Base-by-base conservation (phyloP, 2,113 vertebrate genomes). In the Myxocyprinus asiaticus region DNA sequence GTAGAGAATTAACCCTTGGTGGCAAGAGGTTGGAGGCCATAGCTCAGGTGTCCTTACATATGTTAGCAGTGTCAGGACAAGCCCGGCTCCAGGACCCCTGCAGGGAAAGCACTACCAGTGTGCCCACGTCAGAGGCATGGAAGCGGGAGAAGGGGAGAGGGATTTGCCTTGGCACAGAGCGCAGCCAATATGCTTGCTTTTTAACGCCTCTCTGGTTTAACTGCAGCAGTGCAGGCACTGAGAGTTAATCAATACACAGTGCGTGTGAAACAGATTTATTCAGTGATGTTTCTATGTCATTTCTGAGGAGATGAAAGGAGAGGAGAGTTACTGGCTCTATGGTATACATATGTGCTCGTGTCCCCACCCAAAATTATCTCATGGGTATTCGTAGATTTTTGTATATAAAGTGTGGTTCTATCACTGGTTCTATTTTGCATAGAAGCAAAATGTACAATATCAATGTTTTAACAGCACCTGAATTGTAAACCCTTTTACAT, bases 1-100 rank as follows among this genome's bases (percentile, higher is more conserved):
- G 93, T 92, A 93, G 92, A 93, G 95, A 94, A 95, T 96, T 95
- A 95, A 96, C 94, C 94, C 94, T 95, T 94, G 89, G 91, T 93
- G 92, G 91, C 90, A 85, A 90, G 92, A 91, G 93, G 94, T 93
- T 93, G 94, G 93, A 94, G 92, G 93, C 93, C 93, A 84, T 91
- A 85, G 81, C 92, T 94, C 94, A 93, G 94, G 93, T 95, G 94
- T 92, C 86, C 89, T 86, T 94, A 94, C 94, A 95, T 94, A 94
- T 95, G 94, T 94, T 92, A 91, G 89, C 82, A 59, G 81, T 92
- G 93, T 94, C 90, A 91, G 90, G 93, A 91, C 90, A 92, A 91
- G 73, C 33, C 89, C 66, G 50, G 77, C 82, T 80, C 66, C 70
- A 17, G 17, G 87, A 88, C 72, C 95, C 92, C 93, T 48, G 80